phyloP scores from a whole-genome alignment of 1,140 invertebrate genomes.

The Aethina tumida region DNA sequence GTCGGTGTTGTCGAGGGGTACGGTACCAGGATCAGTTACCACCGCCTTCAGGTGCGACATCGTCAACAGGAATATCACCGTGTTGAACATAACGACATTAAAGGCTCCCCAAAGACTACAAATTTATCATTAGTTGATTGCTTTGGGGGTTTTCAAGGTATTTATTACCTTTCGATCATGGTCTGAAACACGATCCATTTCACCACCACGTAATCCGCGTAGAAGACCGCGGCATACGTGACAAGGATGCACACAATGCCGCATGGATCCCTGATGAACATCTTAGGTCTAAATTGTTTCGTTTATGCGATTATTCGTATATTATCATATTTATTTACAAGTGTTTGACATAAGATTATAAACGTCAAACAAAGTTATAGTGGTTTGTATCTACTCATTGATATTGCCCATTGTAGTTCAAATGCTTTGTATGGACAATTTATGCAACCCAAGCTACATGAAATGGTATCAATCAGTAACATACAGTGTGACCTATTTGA shows the following conservation, averaged over 20 bases:
- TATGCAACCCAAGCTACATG: too few species aligned
- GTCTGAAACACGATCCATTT: constrained; percentile 77
- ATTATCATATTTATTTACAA: too few species aligned
- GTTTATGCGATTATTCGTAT: too few species aligned
- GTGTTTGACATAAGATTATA: too few species aligned
- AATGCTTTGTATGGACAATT: too few species aligned
- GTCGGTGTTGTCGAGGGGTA: too few species aligned
- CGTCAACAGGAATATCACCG: constrained; percentile 62
- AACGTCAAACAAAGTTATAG: too few species aligned
- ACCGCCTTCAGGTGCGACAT: constrained; percentile 77
- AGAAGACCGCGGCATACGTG: constrained; percentile 74
- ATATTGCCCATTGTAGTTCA: too few species aligned
- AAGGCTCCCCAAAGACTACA: constrained; percentile 77
- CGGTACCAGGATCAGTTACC: constrained; percentile 79
- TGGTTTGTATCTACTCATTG: too few species aligned
- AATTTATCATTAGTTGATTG: constrained; percentile 21
- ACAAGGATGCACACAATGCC: constrained; percentile 78
- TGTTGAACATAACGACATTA: constrained; percentile 74
- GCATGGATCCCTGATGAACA: constrained; percentile 71
- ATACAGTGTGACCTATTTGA: too few species aligned
- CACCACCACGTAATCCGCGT: constrained; percentile 85
- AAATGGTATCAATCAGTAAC: too few species aligned
- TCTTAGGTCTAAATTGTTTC: too few species aligned
- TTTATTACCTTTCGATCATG: constrained; percentile 64
- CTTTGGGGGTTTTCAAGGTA: constrained; percentile 1